Evolutionary conservation across 2,797 vertebrate genomes (phyloP), one percentile per base, ranked within the genome.

Genomic region (Cryptoprocta ferox): DNA sequence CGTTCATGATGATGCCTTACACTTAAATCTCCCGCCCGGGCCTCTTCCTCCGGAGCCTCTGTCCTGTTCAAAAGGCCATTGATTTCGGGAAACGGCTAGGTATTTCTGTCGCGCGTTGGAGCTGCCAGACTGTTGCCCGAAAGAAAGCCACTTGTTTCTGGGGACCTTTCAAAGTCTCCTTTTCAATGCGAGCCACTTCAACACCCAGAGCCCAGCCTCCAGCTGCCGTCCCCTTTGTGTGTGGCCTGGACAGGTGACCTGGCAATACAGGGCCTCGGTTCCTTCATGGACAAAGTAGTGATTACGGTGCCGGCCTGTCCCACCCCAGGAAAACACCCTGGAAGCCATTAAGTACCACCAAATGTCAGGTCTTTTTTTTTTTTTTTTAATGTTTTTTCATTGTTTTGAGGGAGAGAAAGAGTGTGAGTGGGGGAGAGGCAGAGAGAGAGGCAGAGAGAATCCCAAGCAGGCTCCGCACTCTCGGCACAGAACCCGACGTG

Each of bases 1-100:
- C 95, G 53, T 80, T 92, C 85, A 83, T 80, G 85, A 91, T 83
- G 95, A 92, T 73, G 78, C 59, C 93, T 94, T 88, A 76, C n/a
- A 89, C 71, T 84, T 88, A 87, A 78, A 88, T 97, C 89, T 56
- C 13, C 26, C 63, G 48, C 84, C 39, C n/a, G 50, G 66, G 70
- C 71, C 30, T 83, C 94, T 97, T 95, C 90, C 73, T 87, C 15
- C 24, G 2, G 42, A 84, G 88, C 79, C 70, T 94, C 83, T 84
- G 78, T 93, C 94, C 85, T 86, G 14, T 83, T 93, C 82, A 94
- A 95, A 97, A 95, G 2, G 30, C 21, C 81, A 76, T 92, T 56
- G 61, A 92, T 92, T 83, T 73, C 15, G 0, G 94, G 92, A 85
- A 95, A 92, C 61, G 4, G n/a, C 68, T 81, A 53, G 92, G 30